These are phyloP conservation scores for Dryoscopus gambensis DNA, from an alignment of 2,113 vertebrate genomes.

Conservation along the genomic window DNA sequence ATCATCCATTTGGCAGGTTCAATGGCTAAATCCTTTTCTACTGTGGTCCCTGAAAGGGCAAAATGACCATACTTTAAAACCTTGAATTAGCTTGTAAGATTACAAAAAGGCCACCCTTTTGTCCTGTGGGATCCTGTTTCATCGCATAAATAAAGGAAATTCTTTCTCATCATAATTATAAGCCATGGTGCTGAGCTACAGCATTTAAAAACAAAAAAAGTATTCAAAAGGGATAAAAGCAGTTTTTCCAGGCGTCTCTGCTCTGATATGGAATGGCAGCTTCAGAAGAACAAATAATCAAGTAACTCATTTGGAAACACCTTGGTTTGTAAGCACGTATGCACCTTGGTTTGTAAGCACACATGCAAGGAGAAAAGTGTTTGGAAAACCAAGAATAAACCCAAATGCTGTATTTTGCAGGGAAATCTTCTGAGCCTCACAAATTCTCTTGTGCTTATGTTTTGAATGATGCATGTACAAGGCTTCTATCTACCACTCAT, in stretches of 20 bases:
- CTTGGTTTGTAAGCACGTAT: not conserved
- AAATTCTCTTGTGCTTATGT: not conserved
- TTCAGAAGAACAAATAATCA: not conserved
- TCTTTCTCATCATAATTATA: not conserved
- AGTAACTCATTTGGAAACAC: conserved; percentile 36
- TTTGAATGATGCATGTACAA: not conserved
- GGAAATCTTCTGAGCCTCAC: conserved; percentile 12
- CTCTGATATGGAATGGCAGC: not conserved
- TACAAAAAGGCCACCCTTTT: not conserved
- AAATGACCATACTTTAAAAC: not conserved
- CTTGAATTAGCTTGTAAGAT: not conserved
- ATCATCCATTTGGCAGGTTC: not conserved
- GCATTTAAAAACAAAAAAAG: not conserved
- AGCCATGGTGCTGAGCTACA: not conserved
- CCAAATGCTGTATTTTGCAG: not conserved
- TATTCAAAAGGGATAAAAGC: not conserved
- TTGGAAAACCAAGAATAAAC: conserved; percentile 28
- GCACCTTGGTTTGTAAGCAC: not conserved
- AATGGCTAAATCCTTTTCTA: not conserved
- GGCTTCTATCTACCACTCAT: not conserved
- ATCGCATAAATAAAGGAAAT: not conserved
- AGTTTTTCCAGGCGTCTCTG: not conserved
- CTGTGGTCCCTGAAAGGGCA: not conserved
- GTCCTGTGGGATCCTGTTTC: not conserved
- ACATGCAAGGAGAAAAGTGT: not conserved